Evolutionary conservation across 2,113 vertebrate genomes (phyloP).

Genomic region (Otolemur garnettii): DNA sequence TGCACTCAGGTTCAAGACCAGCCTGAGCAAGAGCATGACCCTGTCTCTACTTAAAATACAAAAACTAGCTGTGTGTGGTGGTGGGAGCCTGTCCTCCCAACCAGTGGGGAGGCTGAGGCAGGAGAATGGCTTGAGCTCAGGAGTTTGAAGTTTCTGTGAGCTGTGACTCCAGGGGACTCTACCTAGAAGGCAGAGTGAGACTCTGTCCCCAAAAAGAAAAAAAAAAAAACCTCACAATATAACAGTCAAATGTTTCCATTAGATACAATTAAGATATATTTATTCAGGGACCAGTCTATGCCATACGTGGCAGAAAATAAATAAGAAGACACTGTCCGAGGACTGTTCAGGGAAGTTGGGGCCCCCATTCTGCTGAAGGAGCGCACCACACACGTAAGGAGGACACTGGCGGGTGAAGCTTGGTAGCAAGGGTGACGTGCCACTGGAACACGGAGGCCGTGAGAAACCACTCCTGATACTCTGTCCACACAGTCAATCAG

Average conservation of each 20-base stretch:
- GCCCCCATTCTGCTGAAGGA: neutral
- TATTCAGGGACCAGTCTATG: neutral
- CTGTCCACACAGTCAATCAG: neutral
- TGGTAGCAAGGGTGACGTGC: no score
- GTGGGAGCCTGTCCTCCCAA: no score
- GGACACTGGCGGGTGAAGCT: neutral
- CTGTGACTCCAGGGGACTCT: no score
- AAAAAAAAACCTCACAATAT: neutral
- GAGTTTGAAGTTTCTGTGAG: no score
- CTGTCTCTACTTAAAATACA: no score
- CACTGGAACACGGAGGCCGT: neutral
- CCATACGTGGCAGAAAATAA: neutral
- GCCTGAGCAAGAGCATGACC: no score
- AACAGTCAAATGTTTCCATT: neutral
- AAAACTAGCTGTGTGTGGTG: no score
- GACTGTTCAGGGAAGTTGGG: neutral
- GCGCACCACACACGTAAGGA: neutral
- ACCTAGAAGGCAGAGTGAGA: no score
- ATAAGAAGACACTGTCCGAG: neutral
- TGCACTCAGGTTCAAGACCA: no score
- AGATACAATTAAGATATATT: neutral
- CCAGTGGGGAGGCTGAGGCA: no score
- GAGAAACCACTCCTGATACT: neutral
- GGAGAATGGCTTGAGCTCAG: no score
- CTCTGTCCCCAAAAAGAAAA: no score